Evolutionary conservation across 2,113 vertebrate species (phyloP).

Genomic region (Oryzias melastigma): DNA sequence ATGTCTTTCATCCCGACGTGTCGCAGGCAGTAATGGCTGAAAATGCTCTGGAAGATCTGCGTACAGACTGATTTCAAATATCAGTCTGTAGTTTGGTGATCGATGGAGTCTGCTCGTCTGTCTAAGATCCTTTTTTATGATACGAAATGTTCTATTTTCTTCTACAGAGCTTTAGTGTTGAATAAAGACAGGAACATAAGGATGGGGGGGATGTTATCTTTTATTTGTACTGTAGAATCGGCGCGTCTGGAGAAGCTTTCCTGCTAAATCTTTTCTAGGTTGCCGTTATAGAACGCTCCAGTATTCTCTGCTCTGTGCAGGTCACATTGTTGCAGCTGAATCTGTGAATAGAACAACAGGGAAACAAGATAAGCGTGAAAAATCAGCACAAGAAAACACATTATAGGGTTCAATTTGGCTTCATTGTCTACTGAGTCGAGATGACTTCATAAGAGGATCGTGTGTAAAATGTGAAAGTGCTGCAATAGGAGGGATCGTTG

Average conservation of each 20-base stretch:
- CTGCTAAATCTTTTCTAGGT: slow-evolving; percentile 20
- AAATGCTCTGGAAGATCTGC: slow-evolving; percentile 9
- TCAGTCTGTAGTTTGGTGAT: too few relatives aligned
- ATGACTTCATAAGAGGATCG: slow-evolving; percentile 47
- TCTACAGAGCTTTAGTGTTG: too few relatives aligned
- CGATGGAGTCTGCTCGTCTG: too few relatives aligned
- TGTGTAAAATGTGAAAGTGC: neutral
- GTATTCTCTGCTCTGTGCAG: slow-evolving; percentile 21
- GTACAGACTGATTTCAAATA: neutral
- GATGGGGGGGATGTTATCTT: slow-evolving; percentile 15
- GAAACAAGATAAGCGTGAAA: slow-evolving; percentile 20
- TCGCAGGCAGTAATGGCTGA: slow-evolving; percentile 7
- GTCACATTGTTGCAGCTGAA: slow-evolving; percentile 13
- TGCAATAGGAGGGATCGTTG: too few relatives aligned
- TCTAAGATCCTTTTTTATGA: too few relatives aligned
- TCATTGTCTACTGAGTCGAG: slow-evolving; percentile 28
- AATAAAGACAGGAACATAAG: neutral
- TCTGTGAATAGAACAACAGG: slow-evolving; percentile 22
- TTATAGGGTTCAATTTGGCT: slow-evolving; percentile 22
- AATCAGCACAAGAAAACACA: slow-evolving; percentile 18
- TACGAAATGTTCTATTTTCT: too few relatives aligned
- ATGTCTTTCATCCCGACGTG: slow-evolving; percentile 34
- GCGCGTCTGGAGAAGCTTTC: slow-evolving; percentile 10
- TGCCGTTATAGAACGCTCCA: neutral
- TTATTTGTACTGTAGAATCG: slow-evolving; percentile 33